Evolutionary conservation across 1,140 invertebrate genomes (phyloP).

Genomic region (Gonioctena quinquepunctata): DNA sequence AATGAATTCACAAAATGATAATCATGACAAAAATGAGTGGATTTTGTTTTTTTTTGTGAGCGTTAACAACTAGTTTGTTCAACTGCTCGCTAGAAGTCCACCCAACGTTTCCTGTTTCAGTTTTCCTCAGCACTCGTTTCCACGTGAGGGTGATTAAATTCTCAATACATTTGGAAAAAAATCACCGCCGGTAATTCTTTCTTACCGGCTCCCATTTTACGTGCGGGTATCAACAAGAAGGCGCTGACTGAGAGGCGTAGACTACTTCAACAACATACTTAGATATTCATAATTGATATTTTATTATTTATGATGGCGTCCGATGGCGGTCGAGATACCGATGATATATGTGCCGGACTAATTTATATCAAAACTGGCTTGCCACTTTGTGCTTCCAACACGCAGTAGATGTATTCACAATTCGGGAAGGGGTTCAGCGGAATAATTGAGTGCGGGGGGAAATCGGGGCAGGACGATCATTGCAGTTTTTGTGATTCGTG

Average conservation of each 20-base stretch:
- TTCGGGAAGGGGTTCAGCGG: not conserved
- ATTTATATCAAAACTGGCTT: constrained; percentile 26
- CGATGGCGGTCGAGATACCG: constrained; percentile 36
- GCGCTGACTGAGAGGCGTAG: constrained; percentile 35
- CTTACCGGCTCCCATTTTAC: constrained; percentile 2
- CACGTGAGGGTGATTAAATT: too few relatives aligned
- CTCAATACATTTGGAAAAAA: too few relatives aligned
- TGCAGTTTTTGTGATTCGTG: too few relatives aligned
- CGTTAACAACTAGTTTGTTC: too few relatives aligned
- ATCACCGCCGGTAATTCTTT: too few relatives aligned
- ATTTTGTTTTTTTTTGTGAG: too few relatives aligned
- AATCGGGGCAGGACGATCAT: not conserved
- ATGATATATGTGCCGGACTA: constrained; percentile 33
- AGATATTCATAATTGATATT: constrained; percentile 49
- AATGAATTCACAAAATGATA: too few relatives aligned
- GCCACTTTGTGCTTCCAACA: constrained; percentile 17
- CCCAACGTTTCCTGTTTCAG: too few relatives aligned
- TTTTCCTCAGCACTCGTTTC: too few relatives aligned
- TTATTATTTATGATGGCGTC: constrained; percentile 42
- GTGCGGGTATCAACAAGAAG: constrained; percentile 10
- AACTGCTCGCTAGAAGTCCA: too few relatives aligned
- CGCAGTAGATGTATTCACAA: not conserved
- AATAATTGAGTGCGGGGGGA: not conserved
- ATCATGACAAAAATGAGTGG: too few relatives aligned
- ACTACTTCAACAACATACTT: constrained; percentile 38